Conservation (phyloP, 1,140 invertebrate species). For the Drosophila murphyi region DNA sequence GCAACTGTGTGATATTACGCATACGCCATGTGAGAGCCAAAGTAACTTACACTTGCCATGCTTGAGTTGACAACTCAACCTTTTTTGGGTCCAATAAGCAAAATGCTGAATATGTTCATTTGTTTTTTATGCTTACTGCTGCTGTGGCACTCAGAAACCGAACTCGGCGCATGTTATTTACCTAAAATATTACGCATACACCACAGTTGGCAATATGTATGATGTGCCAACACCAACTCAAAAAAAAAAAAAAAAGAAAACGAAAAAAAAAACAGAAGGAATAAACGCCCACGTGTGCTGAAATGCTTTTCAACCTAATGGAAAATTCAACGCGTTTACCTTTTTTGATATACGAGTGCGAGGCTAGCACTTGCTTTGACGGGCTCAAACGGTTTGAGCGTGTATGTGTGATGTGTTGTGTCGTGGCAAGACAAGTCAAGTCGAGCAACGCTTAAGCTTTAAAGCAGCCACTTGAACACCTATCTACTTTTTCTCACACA, state of each 20-base stretch:
- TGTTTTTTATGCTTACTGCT: conserved; percentile 34
- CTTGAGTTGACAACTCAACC: conserved; percentile 30
- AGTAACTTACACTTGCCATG: neutral
- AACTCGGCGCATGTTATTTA: conserved; percentile 54
- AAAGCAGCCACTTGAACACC: conserved; percentile 35
- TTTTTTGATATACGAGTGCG: conserved; percentile 53
- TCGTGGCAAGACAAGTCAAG: conserved; percentile 30
- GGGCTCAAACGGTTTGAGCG: conserved; percentile 24
- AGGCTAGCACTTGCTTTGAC: conserved; percentile 11
- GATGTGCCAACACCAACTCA: conserved; percentile 37
- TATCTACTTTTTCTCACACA: neutral
- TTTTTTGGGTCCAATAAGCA: conserved; percentile 32
- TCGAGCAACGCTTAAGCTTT: conserved; percentile 52
- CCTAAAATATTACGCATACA: conserved; percentile 62
- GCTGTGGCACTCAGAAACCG: conserved; percentile 27
- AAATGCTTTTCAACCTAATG: conserved; percentile 76
- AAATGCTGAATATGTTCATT: conserved; percentile 30
- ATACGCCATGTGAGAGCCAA: conserved; percentile 27
- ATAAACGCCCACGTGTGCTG: conserved; percentile 58
- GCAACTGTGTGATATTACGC: conserved; percentile 30
- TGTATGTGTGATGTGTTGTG: conserved; percentile 15
- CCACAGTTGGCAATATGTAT: conserved; percentile 50
- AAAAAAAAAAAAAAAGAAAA: conserved; percentile 8
- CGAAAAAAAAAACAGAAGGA: conserved; percentile 7
- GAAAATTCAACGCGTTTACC: conserved; percentile 69